A percentile compares a stretch with the other conserved stretches of the same genome.
phyloP scores from a whole-genome alignment of 2,888 invertebrate genomes.

The Cyclophora albipunctata region DNA sequence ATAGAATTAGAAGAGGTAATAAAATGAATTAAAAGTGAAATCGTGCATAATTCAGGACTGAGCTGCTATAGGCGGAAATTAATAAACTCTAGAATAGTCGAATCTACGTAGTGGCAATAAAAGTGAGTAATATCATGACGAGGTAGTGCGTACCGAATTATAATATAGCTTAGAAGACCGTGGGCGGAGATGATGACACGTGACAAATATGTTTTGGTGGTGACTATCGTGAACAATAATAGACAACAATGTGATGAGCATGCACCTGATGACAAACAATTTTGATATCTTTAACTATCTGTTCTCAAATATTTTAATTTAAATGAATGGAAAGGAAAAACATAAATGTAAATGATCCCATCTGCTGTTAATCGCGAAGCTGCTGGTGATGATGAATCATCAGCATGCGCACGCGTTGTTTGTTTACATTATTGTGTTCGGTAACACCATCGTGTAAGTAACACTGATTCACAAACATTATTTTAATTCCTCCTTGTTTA shows the following conservation, averaged over 20 bases:
- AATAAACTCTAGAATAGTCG: constrained; percentile 28
- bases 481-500: constrained; percentile 37
- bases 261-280: constrained; percentile 13
- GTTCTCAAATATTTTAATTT: neutral
- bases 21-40: neutral
- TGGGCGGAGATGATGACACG: constrained; percentile 40
- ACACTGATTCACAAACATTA: constrained; percentile 36
- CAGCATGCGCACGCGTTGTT: constrained; percentile 51
- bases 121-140: constrained; percentile 28
- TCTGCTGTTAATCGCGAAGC: constrained; percentile 28
- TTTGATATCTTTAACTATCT: neutral
- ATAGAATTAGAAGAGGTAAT: neutral
- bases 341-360: constrained; percentile 12
- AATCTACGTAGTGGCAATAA: no score
- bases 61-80: constrained; percentile 5
- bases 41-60: neutral
- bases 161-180: constrained; percentile 30
- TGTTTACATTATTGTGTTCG: constrained; percentile 62
- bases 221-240: constrained; percentile 29
- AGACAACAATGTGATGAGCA: constrained; percentile 20
- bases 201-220: constrained; percentile 36
- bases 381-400: constrained; percentile 35
- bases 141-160: constrained; percentile 27
- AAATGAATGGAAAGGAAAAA: neutral
- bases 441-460: constrained; percentile 48